These are phyloP conservation scores for Mesocentrotus franciscanus DNA, from an alignment of 53 echinoderm and acorn worm genomes.

Conservation along the genomic window DNA sequence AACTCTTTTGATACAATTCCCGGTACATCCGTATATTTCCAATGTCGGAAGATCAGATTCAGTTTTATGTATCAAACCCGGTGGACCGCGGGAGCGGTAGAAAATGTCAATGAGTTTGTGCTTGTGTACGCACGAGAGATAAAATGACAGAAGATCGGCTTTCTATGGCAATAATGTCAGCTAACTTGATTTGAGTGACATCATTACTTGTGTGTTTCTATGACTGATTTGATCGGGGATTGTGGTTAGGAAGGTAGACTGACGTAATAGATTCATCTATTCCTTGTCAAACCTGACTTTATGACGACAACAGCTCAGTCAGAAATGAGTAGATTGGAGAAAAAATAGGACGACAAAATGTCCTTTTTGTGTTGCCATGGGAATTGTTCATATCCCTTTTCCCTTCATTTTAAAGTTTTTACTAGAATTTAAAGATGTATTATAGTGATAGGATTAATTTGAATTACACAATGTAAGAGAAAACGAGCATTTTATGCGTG, in stretches of 20 bases:
- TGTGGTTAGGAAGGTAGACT: not conserved
- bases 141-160: not conserved
- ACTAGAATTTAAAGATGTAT: too few species aligned
- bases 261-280: not conserved
- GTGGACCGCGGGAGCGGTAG: not conserved
- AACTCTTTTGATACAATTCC: not conserved
- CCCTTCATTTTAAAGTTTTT: not conserved
- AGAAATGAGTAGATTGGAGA: not conserved
- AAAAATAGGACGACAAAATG: not conserved
- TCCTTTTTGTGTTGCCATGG: not conserved
- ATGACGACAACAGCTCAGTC: not conserved
- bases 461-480: too few species aligned
- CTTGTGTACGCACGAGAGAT: not conserved
- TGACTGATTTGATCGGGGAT: constrained; percentile 4
- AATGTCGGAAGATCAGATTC: not conserved
- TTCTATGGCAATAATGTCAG: not conserved
- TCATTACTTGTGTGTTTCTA: not conserved
- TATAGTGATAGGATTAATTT: too few species aligned
- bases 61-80: not conserved
- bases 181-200: constrained; percentile 36
- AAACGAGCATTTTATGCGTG: too few species aligned
- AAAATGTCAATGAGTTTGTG: constrained; percentile 10
- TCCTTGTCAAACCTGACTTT: not conserved
- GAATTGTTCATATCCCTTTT: not conserved
- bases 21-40: not conserved